Conservation (phyloP, 2,113 vertebrate species). For the Periophthalmodon schlosseri region DNA sequence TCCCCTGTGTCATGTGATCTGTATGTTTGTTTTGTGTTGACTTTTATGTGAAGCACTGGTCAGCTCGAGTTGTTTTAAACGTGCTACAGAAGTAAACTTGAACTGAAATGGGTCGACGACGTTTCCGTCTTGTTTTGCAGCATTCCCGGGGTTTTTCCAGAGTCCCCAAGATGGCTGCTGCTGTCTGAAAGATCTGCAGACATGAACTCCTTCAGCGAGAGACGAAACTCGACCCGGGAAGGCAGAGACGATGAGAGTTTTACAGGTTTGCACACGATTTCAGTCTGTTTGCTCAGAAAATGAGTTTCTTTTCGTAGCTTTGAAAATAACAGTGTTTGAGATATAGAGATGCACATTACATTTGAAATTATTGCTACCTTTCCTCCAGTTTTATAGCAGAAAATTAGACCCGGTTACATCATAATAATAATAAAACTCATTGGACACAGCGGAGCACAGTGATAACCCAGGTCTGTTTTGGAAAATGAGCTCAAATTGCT, state of each 20-base stretch:
- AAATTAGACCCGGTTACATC: not conserved
- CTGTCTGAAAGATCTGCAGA: constrained; percentile 81
- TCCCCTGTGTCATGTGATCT: no score
- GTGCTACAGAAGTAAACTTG: no score
- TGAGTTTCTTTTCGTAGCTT: not conserved
- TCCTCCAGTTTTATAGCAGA: constrained; percentile 10
- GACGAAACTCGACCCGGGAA: constrained; percentile 78
- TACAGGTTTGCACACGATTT: constrained; percentile 58
- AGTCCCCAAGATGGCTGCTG: constrained; percentile 87
- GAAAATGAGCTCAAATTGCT: not conserved
- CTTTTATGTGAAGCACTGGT: no score
- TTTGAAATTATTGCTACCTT: constrained; percentile 7
- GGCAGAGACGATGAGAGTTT: constrained; percentile 80
- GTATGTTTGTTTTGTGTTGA: no score
- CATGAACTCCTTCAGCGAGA: constrained; percentile 80
- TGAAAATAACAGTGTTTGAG: not conserved
- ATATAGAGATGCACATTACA: not conserved
- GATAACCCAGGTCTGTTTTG: not conserved
- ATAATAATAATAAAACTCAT: constrained; percentile 33
- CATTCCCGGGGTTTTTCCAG: constrained; percentile 84
- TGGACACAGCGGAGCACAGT: not conserved
- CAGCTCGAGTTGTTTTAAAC: no score
- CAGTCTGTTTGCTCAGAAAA: not conserved
- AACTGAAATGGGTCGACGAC: no score
- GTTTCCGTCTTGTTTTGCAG: constrained; percentile 55